Base-by-base conservation (phyloP, 2,888 invertebrate genomes). In the Cosmia trapezina region DNA sequence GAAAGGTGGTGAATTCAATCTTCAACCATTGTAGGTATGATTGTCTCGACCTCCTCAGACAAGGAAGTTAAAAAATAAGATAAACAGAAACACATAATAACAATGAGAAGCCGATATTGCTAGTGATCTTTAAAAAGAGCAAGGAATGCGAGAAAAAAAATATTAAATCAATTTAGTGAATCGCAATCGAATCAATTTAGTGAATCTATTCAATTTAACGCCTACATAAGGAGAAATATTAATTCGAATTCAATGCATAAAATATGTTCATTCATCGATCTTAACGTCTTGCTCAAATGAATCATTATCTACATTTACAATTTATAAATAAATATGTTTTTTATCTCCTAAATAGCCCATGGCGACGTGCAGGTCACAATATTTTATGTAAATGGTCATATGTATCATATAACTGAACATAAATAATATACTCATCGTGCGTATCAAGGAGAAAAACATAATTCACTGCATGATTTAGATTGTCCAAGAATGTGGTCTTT, bases 361-460 rank as follows among this genome's bases (percentile, higher is more conserved):
- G 68, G 54, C n/a, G 57, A 54, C 47, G 51, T 19, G 33, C 17
- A 62, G 62, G 51, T 63, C 68, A 71, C 59, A 57, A 69, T 67
- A 53, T 79, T 28, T 70, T 76, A 78, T 74, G 54, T 62, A 78
- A 74, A 80, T 78, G 19, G 19, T 57, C 49, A 12, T 49, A 47
- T 53, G 47, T 70, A 64, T 71, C 49, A 56, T 33, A 59, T 33
- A 60, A 41, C 60, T 57, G 41, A 45, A 51, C 19, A 37, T 78
- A 56, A 68, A 69, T 78, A 65, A 80, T 61, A 53, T 53, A 64
- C 62, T 63, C 65, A 62, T 54, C 71, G 43, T 45, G 7, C 49
- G 11, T 59, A 78, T 78, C 80, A 81, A 81, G 83, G 80, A 73
- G 49, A 61, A 54, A 51, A 45, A 41, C 61, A 61, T 81, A 65